Evolutionary conservation across 2,113 vertebrate species (phyloP), one percentile per base, ranked within the genome.

Genomic region (Bufo gargarizans): DNA sequence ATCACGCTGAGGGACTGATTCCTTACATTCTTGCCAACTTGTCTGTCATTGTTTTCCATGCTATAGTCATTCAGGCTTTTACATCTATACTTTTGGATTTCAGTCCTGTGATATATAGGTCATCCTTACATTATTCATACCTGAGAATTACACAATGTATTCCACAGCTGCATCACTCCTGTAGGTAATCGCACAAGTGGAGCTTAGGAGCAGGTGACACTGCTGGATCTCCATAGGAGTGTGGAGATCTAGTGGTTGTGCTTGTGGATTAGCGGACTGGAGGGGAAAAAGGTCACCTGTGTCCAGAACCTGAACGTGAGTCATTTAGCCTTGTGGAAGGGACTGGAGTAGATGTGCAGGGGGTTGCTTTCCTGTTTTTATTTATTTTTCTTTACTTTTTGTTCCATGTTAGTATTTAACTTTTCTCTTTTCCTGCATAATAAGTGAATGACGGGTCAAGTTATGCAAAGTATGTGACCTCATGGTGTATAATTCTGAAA

Each of bases 391-490:
- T 11, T 7, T 63, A 0, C 33, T 7, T 19, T 17, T 20, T 71
- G 12, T 43, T 1, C 13, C 69, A 43, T 43, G 5, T 33, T 12
- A 43, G 5, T 71, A 71, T 43, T 43, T 71, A 71, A 6, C 13
- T 14, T 43, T 43, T 6, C 33, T 45, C 33, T 43, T 85, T 69
- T 76, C 45, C 49, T 59, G 55, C 69, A 74, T 77, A 77, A 20
- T 61, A 77, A 47, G 63, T 47, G 22, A 71, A 50, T 63, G 19
- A 63, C 43, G 20, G 11, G 84, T 47, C 45, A 86, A 63, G 72
- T 50, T 77, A 86, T 77, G 56, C 20, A 63, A 77, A 86, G 69
- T 45, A 86, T 86, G 56, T 77, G 45, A 63, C 72, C 84, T 77
- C 50, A 33, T 84, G 9, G 49, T 55, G 13, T n/a, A 69, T 83